Conservation (phyloP, 2,113 vertebrate species). For the Phocoena phocoena region DNA sequence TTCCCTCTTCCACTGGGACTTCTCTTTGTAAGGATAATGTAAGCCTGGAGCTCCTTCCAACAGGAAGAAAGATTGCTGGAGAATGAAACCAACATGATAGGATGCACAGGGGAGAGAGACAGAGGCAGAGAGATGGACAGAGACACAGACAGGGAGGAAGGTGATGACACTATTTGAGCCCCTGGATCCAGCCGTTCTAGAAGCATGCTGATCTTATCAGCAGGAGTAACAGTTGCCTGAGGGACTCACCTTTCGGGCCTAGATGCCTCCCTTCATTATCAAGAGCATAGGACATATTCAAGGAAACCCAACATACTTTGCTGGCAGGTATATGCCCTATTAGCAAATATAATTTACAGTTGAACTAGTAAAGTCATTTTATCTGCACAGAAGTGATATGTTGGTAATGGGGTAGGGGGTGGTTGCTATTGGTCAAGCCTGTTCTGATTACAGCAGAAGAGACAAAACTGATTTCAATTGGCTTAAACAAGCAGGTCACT, state of each 20-base stretch:
- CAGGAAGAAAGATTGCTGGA: neutral
- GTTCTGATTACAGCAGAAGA: neutral
- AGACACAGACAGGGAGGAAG: too few relatives aligned
- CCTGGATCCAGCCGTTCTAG: neutral
- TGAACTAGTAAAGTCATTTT: conserved; percentile 81
- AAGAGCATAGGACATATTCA: conserved; percentile 78
- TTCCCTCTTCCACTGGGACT: neutral
- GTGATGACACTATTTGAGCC: too few relatives aligned
- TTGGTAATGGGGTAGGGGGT: neutral
- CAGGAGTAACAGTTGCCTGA: neutral
- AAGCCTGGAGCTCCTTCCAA: neutral
- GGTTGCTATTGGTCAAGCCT: neutral
- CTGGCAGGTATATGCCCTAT: conserved; percentile 79
- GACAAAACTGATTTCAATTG: neutral
- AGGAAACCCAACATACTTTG: conserved; percentile 75
- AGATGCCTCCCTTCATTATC: conserved; percentile 77
- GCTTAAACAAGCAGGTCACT: neutral
- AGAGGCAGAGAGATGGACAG: too few relatives aligned
- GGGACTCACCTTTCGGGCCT: conserved; percentile 62
- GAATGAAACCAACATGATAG: neutral
- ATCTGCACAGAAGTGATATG: conserved; percentile 57
- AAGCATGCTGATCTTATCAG: neutral
- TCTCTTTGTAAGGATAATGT: neutral
- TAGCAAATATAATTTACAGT: conserved; percentile 80
- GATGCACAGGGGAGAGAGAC: neutral